Base-by-base conservation (phyloP, 2,888 invertebrate genomes). In the Spisula solida region DNA sequence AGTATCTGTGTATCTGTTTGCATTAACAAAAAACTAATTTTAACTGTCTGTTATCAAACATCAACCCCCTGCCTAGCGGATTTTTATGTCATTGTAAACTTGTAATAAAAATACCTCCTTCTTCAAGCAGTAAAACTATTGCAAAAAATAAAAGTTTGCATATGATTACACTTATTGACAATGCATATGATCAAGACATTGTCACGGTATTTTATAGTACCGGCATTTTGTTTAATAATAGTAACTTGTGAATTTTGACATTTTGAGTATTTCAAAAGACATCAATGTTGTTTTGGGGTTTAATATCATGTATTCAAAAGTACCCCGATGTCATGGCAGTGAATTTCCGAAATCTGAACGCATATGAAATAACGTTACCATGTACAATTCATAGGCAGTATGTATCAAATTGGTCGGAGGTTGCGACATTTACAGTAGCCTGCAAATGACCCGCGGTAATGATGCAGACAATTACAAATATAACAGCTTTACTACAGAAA, bases 51-150 rank as follows among this genome's bases (percentile, higher is more conserved):
- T 83, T 29, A 83, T 75, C 75, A 48, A 75, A 31, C 41, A 47
- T 18, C 41, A 29, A 75, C 51, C 51, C 31, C 51, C 70, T 18
- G 75, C 82, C 1, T 29, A 16, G 70, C 75, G 14, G 55, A 16
- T 20, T 51, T 83, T 51, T 75, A 75, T 25, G 66, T 75, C 51
- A 51, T 29, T 1, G 31, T 18, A 75, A 25, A 83, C 34, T 48
- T 56, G 70, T 48, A 56, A 75, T 75, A 83, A 83, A 83, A 75
- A 83, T 75, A 83, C 83, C 75, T 47, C 31, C 48, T 34, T 75
- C 51, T 51, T 25, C n/a, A 47, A 47, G 55, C 66, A 82, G 47
- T 47, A 41, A 20, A 55, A 48, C 10, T 25, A 82, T 66, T 66
- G 60, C 60, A 66, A 66, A 66, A 66, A 66, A n/a, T 51, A 60